Percentiles rank a stretch among this genome's conserved stretches.
Conservation (phyloP, 1,140 invertebrate genomes). For the Drosophila prosaltans region DNA sequence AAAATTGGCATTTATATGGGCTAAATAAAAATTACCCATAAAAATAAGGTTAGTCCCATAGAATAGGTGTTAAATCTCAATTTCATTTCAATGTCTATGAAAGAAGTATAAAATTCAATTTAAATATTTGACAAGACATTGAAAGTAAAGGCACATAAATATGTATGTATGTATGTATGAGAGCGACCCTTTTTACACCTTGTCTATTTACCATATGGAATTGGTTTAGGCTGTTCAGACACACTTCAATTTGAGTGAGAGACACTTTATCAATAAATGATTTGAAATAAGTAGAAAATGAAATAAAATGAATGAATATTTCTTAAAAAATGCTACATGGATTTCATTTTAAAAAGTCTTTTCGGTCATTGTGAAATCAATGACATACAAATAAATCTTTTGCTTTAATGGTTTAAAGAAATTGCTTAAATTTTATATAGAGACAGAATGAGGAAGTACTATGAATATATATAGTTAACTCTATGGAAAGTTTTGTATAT, state of each 20-base stretch:
- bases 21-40: background rate
- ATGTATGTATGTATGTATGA: background rate
- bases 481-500: no score
- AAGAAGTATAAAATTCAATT: conserved; percentile 9
- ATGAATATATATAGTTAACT: no score
- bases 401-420: no score
- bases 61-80: background rate
- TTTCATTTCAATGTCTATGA: conserved; percentile 10
- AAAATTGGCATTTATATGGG: conserved; percentile 2
- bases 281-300: background rate
- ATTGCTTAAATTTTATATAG: no score
- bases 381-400: no score
- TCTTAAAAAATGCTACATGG: background rate
- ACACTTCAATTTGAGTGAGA: conserved; percentile 18
- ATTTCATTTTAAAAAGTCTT: background rate
- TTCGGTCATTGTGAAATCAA: no score
- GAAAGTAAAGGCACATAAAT: background rate
- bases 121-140: conserved; percentile 14
- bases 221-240: conserved; percentile 12
- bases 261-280: background rate
- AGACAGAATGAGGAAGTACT: no score
- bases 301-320: background rate
- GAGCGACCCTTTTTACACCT: conserved; percentile 5
- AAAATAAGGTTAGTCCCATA: background rate
- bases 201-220: conserved; percentile 30